Conservation (phyloP, 2,113 vertebrate genomes). For the Hemicordylus capensis region DNA sequence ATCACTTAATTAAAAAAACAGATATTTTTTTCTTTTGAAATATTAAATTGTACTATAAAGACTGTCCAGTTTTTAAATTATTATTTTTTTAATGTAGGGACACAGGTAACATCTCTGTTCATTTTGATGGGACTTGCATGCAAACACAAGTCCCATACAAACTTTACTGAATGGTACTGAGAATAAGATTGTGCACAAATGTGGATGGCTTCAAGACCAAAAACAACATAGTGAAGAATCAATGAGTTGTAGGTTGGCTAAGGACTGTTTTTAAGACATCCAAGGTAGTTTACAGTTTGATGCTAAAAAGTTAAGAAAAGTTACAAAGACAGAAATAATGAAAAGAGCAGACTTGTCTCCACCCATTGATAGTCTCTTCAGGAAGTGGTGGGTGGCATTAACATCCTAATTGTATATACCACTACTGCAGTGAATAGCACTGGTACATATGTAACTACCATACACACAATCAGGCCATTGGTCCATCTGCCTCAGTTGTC, state of each 20-base stretch:
- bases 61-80: neutral
- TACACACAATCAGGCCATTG: too few relatives aligned
- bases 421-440: neutral
- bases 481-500: too few relatives aligned
- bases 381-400: neutral
- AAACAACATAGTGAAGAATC: neutral
- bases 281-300: too few relatives aligned
- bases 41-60: neutral
- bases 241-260: neutral
- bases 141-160: neutral
- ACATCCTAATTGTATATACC: neutral
- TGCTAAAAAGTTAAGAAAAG: too few relatives aligned
- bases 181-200: neutral
- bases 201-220: neutral
- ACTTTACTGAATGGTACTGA: neutral
- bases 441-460: too few relatives aligned
- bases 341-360: too few relatives aligned
- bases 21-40: slow-evolving; percentile 1
- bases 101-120: neutral
- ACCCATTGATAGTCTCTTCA: too few relatives aligned
- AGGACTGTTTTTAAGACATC: too few relatives aligned
- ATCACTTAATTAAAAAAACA: neutral
- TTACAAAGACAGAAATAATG: too few relatives aligned
- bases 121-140: neutral
- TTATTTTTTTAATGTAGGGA: neutral